Evolutionary conservation across 2,113 vertebrate genomes (phyloP).

Genomic region (Cynoglossus semilaevis): DNA sequence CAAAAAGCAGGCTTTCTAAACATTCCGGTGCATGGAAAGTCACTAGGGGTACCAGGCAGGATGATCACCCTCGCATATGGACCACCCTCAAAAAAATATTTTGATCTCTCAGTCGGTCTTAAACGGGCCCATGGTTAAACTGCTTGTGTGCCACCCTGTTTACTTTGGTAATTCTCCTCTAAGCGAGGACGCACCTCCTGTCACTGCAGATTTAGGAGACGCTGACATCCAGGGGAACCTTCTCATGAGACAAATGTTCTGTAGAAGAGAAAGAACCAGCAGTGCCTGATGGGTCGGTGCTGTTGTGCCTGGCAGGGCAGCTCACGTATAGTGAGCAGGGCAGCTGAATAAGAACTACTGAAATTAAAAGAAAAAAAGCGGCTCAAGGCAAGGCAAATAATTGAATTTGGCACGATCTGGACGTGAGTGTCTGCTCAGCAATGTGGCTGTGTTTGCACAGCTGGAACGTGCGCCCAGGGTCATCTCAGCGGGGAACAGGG

Average conservation of each 20-base stretch:
- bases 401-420: conserved; percentile 64
- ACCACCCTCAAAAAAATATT: conserved; percentile 25
- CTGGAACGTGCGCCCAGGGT: conserved; percentile 65
- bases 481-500: conserved; percentile 64
- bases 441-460: conserved; percentile 69
- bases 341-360: conserved; percentile 51
- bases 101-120: conserved; percentile 25
- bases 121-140: conserved; percentile 10
- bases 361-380: conserved; percentile 47
- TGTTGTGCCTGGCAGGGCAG: conserved; percentile 35
- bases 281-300: conserved; percentile 48
- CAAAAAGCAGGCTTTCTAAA: too few species aligned
- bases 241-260: conserved; percentile 21
- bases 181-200: conserved; percentile 44
- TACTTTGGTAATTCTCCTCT: conserved; percentile 52
- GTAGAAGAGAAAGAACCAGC: conserved; percentile 18
- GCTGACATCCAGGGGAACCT: conserved; percentile 36
- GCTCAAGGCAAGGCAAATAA: conserved; percentile 62
- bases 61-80: too few species aligned
- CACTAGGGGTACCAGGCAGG: too few species aligned
- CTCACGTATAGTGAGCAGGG: conserved; percentile 27
- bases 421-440: conserved; percentile 56
- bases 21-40: too few species aligned
- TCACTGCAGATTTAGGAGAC: conserved; percentile 31
- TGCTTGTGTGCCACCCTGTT: conserved; percentile 34